Conservation (phyloP, 2,797 vertebrate species). For the Semotilus atromaculatus region DNA sequence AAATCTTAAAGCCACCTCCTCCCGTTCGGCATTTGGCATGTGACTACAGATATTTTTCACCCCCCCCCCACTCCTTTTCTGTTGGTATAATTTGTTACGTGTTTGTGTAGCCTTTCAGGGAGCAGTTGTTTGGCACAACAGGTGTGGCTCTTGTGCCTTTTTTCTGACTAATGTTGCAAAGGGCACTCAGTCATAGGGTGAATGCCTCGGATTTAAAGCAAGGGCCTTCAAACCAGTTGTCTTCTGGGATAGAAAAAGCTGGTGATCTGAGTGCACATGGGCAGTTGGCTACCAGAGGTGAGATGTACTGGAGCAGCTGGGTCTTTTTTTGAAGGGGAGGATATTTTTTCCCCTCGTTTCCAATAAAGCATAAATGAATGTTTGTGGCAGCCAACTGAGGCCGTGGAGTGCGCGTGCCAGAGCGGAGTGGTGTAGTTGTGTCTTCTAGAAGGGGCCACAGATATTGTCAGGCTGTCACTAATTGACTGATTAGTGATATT, state of each 20-base stretch:
- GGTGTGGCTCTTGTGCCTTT: constrained; percentile 84
- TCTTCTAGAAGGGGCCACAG: constrained; percentile 32
- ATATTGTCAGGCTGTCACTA: neutral
- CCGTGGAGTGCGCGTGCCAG: constrained; percentile 38
- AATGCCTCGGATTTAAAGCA: constrained; percentile 82
- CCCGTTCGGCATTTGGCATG: constrained; percentile 2
- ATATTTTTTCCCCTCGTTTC: constrained; percentile 69
- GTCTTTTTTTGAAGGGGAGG: constrained; percentile 56
- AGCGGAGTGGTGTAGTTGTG: constrained; percentile 12
- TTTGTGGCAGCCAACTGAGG: constrained; percentile 74
- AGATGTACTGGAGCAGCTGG: constrained; percentile 88
- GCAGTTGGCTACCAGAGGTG: constrained; percentile 87
- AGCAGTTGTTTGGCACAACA: constrained; percentile 92
- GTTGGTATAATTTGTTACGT: constrained; percentile 75
- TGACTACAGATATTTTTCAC: constrained; percentile 58
- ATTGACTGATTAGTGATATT: constrained; percentile 1
- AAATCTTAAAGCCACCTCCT: constrained; percentile 28
- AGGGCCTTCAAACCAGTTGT: constrained; percentile 83
- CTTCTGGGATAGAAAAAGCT: constrained; percentile 70
- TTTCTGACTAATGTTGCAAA: constrained; percentile 84
- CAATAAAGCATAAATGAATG: constrained; percentile 76
- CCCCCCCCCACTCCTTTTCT: constrained; percentile 46
- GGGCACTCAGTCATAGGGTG: constrained; percentile 80
- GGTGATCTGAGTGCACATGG: constrained; percentile 68
- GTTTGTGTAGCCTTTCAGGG: constrained; percentile 73